Conservation (phyloP, 2,797 vertebrate genomes). For the Toxotes lorentzi region DNA sequence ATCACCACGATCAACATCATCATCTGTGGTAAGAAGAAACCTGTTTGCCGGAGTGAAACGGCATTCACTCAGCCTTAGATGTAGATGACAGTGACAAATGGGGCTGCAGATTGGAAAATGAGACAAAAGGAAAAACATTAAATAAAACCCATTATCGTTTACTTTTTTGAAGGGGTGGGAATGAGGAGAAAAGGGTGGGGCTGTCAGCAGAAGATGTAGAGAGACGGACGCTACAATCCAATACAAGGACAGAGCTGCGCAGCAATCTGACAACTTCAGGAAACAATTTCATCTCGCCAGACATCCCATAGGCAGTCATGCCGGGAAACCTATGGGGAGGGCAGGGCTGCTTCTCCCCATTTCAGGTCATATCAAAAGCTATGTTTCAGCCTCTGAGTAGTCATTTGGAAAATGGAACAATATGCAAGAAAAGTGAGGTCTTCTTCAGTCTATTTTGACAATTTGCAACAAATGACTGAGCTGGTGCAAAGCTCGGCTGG, state of each 20-base stretch:
- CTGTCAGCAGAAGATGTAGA: slow-evolving; percentile 71
- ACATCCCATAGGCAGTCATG: slow-evolving; percentile 64
- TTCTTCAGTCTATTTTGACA: slow-evolving; percentile 32
- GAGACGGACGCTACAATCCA: slow-evolving; percentile 71
- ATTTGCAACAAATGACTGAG: slow-evolving; percentile 42
- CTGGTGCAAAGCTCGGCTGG: slow-evolving; percentile 18
- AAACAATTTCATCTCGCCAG: slow-evolving; percentile 79
- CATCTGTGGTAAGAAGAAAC: slow-evolving; percentile 79
- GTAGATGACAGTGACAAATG: slow-evolving; percentile 82
- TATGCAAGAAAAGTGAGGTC: slow-evolving; percentile 46
- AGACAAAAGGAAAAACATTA: slow-evolving; percentile 84
- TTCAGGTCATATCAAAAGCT: slow-evolving; percentile 52
- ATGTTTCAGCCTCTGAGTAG: slow-evolving; percentile 56
- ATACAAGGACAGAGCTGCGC: slow-evolving; percentile 64
- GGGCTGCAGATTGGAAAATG: slow-evolving; percentile 79
- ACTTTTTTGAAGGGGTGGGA: slow-evolving; percentile 71
- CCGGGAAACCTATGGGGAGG: slow-evolving; percentile 54
- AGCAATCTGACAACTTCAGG: slow-evolving; percentile 79
- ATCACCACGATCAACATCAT: slow-evolving; percentile 81
- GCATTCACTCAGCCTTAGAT: slow-evolving; percentile 76
- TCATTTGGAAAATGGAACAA: slow-evolving; percentile 64
- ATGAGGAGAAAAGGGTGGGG: slow-evolving; percentile 72
- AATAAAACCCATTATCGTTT: slow-evolving; percentile 83
- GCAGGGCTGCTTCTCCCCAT: slow-evolving; percentile 31
- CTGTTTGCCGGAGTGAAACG: slow-evolving; percentile 75